Percentiles rank a stretch among this genome's conserved stretches.
Conservation (phyloP, 2,113 vertebrate species). For the Lagopus muta region DNA sequence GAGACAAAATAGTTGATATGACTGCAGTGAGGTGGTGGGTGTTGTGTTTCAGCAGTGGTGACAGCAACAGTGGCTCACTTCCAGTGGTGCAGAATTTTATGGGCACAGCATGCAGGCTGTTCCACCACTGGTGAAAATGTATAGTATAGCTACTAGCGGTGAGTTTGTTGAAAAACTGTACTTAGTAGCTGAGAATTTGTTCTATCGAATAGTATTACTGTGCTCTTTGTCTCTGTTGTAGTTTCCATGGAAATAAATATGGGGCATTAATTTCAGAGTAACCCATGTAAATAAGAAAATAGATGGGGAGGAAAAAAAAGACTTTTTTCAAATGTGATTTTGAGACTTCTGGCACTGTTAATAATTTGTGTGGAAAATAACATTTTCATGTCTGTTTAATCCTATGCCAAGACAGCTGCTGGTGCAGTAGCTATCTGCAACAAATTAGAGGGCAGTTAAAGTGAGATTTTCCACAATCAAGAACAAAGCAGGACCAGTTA, state of each 20-base stretch:
- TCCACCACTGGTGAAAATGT: neutral
- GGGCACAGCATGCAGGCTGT: neutral
- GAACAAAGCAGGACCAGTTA: slow-evolving; percentile 84
- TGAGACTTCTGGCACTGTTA: slow-evolving; percentile 77
- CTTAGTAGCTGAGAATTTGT: neutral
- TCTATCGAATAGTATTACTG: neutral
- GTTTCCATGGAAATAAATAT: neutral
- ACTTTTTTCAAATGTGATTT: slow-evolving; percentile 71
- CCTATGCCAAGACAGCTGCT: slow-evolving; percentile 83
- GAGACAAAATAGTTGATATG: neutral
- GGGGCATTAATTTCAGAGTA: neutral
- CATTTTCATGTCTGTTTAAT: slow-evolving; percentile 80
- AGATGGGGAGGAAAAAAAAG: neutral
- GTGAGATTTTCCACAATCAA: slow-evolving; percentile 87
- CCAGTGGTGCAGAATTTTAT: neutral
- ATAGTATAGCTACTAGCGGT: neutral
- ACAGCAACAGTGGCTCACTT: neutral
- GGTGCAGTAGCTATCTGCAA: slow-evolving; percentile 84
- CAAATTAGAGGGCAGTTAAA: slow-evolving; percentile 88
- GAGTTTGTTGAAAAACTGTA: neutral
- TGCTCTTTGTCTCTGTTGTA: neutral
- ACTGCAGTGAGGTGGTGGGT: neutral
- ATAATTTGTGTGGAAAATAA: slow-evolving; percentile 81
- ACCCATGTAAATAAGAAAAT: neutral
- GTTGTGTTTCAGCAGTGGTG: too few relatives aligned